Conservation (phyloP, 2,888 invertebrate genomes). For the Gymnoscelis rufifasciata region DNA sequence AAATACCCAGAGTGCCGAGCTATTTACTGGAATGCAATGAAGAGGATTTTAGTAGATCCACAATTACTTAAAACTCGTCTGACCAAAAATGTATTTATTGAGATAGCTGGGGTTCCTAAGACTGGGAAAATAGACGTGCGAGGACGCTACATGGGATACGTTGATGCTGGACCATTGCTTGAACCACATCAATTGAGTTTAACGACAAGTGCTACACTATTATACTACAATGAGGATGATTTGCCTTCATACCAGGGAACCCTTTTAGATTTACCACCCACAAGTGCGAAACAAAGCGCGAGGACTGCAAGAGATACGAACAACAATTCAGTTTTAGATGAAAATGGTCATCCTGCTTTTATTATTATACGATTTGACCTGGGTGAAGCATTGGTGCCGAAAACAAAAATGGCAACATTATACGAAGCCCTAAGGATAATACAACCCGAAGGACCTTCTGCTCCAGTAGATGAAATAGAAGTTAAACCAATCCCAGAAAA, state of each 20-base stretch:
- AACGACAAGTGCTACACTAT: constrained; percentile 47
- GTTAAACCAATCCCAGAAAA: constrained; percentile 43
- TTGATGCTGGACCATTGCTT: constrained; percentile 55
- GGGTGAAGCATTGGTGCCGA: constrained; percentile 48
- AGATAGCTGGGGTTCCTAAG: constrained; percentile 64
- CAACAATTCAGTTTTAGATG: constrained; percentile 43
- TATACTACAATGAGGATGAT: constrained; percentile 46
- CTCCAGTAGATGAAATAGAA: constrained; percentile 43
- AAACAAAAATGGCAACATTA: constrained; percentile 44
- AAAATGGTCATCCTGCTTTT: constrained; percentile 51
- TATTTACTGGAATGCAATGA: constrained; percentile 64
- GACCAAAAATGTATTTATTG: constrained; percentile 48
- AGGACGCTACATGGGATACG: constrained; percentile 58
- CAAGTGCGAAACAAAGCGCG: constrained; percentile 54
- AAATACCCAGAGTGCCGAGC: constrained; percentile 41
- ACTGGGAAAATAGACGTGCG: constrained; percentile 58
- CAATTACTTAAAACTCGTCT: constrained; percentile 41
- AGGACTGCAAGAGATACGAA: constrained; percentile 37
- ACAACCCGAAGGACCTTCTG: constrained; percentile 36
- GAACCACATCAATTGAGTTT: constrained; percentile 55
- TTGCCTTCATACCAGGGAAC: constrained; percentile 43
- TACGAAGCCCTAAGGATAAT: constrained; percentile 51
- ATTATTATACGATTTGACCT: constrained; percentile 58
- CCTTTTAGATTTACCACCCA: constrained; percentile 56
- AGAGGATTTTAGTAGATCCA: constrained; percentile 57